phyloP scores from a whole-genome alignment of 2,888 invertebrate genomes.

The Lochmaea capreae region DNA sequence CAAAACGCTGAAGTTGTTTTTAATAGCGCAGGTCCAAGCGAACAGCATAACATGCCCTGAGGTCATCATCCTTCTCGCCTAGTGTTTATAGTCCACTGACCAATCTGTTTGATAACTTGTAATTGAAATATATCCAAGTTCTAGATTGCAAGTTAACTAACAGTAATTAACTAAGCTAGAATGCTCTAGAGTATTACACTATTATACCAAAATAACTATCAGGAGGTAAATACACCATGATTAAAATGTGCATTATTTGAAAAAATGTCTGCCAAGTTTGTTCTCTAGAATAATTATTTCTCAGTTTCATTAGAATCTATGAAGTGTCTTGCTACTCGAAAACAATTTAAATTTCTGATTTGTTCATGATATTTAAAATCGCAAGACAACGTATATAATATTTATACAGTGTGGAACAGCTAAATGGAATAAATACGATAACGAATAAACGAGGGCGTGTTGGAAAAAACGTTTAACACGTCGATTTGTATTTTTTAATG shows the following conservation, averaged over 20 bases:
- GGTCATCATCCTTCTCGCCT: slow-evolving; percentile 2
- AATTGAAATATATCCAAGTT: slow-evolving; percentile 19
- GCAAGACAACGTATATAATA: no score
- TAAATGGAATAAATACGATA: no score
- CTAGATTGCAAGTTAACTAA: slow-evolving; percentile 7
- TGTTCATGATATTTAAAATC: no score
- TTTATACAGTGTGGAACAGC: no score
- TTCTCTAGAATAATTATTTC: no score
- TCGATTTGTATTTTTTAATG: no score
- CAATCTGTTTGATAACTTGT: slow-evolving; percentile 20
- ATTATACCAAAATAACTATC: background rate
- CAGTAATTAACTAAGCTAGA: slow-evolving; percentile 7
- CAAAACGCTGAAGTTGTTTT: slow-evolving; percentile 5
- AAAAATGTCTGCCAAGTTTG: no score
- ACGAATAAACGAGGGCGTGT: no score
- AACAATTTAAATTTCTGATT: no score
- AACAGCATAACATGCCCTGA: slow-evolving; percentile 8
- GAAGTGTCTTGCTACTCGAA: no score
- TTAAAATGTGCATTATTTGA: background rate
- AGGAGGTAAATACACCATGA: background rate
- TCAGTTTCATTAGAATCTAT: no score
- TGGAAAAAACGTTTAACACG: no score
- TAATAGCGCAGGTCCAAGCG: background rate
- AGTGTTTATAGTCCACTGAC: slow-evolving; percentile 13
- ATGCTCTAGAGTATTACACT: background rate